These are phyloP conservation scores for Neosilurus hyrtlii DNA, from an alignment of 2,797 vertebrate genomes.

Conservation along the genomic window DNA sequence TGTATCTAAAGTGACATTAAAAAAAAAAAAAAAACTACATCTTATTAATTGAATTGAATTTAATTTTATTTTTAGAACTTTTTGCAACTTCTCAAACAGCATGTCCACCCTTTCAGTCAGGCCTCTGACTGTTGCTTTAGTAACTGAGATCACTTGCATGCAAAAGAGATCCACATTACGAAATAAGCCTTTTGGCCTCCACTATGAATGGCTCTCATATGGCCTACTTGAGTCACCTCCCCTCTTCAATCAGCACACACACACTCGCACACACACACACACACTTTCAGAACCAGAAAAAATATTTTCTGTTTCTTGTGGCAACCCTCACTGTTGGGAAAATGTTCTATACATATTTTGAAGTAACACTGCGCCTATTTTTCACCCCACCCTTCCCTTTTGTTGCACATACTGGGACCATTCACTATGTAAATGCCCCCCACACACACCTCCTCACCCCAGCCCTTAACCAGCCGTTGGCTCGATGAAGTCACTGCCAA, in stretches of 20 bases:
- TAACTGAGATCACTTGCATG: conserved; percentile 49
- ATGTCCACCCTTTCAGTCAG: conserved; percentile 27
- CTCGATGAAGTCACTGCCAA: conserved; percentile 68
- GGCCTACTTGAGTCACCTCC: conserved; percentile 22
- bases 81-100: conserved; percentile 12
- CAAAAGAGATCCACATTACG: conserved; percentile 49
- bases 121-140: conserved; percentile 41
- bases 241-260: conserved; percentile 19
- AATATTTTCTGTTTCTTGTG: conserved; percentile 68
- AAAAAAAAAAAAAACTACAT: too few relatives aligned
- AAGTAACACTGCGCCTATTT: conserved; percentile 43
- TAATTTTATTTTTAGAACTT: not conserved
- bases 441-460: conserved; percentile 39
- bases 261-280: not conserved
- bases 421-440: conserved; percentile 48
- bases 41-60: not conserved
- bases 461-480: conserved; percentile 53
- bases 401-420: conserved; percentile 49
- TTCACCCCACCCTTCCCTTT: conserved; percentile 54
- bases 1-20: too few relatives aligned
- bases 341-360: conserved; percentile 65
- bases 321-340: conserved; percentile 70
- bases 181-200: conserved; percentile 41
- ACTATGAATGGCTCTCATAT: conserved; percentile 43
- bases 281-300: conserved; percentile 54